Conservation (phyloP, 2,888 invertebrate species). For the Drepanosiphum platanoidis region DNA sequence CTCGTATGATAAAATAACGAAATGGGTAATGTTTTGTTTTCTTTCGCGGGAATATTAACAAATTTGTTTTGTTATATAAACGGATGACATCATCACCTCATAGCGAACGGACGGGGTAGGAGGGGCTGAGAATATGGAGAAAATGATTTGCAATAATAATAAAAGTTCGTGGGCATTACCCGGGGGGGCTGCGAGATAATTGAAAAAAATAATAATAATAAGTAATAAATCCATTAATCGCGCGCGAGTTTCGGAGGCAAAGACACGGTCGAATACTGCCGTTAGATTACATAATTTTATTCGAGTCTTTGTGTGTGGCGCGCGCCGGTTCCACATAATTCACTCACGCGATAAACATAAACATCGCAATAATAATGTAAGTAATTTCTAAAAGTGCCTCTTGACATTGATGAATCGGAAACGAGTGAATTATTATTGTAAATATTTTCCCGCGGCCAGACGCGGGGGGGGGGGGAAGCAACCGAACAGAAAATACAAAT, state of each 20-base stretch:
- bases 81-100: background rate
- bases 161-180: background rate
- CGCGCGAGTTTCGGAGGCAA: background rate
- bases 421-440: conserved; percentile 34
- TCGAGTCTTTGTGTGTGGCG: background rate
- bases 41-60: no score
- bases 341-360: conserved; percentile 26
- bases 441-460: conserved; percentile 2
- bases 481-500: background rate
- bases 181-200: conserved; percentile 26
- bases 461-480: background rate
- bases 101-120: background rate
- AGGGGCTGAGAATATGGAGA: background rate
- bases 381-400: conserved; percentile 33
- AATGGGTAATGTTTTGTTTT: background rate
- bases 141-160: conserved; percentile 20
- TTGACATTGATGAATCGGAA: conserved; percentile 28
- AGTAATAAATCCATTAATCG: conserved; percentile 33
- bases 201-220: conserved; percentile 18
- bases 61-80: background rate
- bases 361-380: background rate
- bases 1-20: no score
- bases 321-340: background rate
- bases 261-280: conserved; percentile 10
- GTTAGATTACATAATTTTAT: conserved; percentile 39